Conservation (phyloP, 2,888 invertebrate genomes). For the Chrysotoxum bicinctum region DNA sequence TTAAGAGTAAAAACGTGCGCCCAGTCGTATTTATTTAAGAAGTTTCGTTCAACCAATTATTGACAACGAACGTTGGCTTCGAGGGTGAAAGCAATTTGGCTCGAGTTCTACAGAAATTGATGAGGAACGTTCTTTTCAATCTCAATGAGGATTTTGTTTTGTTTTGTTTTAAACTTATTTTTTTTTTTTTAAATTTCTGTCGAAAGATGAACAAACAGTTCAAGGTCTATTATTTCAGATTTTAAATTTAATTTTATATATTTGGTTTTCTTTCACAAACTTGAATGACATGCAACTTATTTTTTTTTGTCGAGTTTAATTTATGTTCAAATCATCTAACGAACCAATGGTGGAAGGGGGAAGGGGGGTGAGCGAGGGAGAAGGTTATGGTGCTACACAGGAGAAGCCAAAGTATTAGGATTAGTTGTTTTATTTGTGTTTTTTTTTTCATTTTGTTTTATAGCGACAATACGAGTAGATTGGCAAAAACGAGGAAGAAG, state of each 20-base stretch:
- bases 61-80: conserved; percentile 14
- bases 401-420: too few species aligned
- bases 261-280: conserved; percentile 30
- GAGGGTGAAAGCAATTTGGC: conserved; percentile 28
- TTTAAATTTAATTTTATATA: conserved; percentile 39
- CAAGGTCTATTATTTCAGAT: conserved; percentile 66
- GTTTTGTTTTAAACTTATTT: not conserved
- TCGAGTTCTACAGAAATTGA: conserved; percentile 12
- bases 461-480: conserved; percentile 30
- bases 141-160: conserved; percentile 33
- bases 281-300: conserved; percentile 42
- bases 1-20: not conserved
- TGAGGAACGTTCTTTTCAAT: conserved; percentile 20
- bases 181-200: conserved; percentile 4
- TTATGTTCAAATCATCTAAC: conserved; percentile 13
- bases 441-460: conserved; percentile 21
- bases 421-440: conserved; percentile 15
- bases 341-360: not conserved
- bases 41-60: not conserved
- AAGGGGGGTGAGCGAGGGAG: not conserved
- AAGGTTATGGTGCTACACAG: too few species aligned
- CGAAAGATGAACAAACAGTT: conserved; percentile 58
- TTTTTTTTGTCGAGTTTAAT: conserved; percentile 9
- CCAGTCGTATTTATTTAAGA: not conserved
- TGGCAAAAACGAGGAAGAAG: conserved; percentile 18